Percentiles rank a stretch among this genome's conserved stretches.
phyloP scores from a whole-genome alignment of 2,797 vertebrate species.

The Paramormyrops hopkinsi region DNA sequence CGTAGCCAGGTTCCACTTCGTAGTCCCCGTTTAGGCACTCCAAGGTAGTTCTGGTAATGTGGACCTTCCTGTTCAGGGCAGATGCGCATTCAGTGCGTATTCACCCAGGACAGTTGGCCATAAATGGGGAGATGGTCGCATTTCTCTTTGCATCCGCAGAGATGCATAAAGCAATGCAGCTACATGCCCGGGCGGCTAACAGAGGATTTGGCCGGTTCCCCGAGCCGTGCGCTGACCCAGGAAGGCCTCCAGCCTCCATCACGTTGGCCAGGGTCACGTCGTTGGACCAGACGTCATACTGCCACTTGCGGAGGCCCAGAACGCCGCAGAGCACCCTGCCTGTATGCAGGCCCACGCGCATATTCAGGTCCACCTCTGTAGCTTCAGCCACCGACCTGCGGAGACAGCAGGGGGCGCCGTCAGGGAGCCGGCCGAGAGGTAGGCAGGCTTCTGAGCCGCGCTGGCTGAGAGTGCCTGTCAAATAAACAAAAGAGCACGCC shows the following conservation, averaged over 20 bases:
- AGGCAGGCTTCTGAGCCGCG: neutral
- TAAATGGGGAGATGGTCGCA: conserved; percentile 25
- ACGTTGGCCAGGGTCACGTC: conserved; percentile 97
- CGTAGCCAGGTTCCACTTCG: conserved; percentile 89
- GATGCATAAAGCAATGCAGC: neutral
- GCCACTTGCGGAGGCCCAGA: conserved; percentile 94
- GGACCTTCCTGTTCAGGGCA: conserved; percentile 76
- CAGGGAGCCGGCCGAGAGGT: neutral
- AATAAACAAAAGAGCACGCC: neutral
- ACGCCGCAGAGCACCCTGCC: conserved; percentile 94
- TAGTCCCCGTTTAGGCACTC: conserved; percentile 96
- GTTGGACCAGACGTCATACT: conserved; percentile 98
- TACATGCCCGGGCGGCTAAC: neutral
- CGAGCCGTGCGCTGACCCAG: conserved; percentile 70
- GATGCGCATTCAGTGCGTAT: neutral
- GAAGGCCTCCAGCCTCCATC: conserved; percentile 94
- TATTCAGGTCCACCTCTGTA: conserved; percentile 95
- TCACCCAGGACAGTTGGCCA: neutral
- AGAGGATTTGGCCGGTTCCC: neutral
- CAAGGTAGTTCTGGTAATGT: conserved; percentile 89
- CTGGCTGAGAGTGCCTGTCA: neutral
- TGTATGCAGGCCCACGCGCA: conserved; percentile 94
- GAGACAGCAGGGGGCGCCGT: neutral
- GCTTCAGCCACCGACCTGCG: conserved; percentile 92
- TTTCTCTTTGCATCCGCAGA: neutral